phyloP scores from a whole-genome alignment of 2,797 vertebrate species.

The Muscicapa striata region DNA sequence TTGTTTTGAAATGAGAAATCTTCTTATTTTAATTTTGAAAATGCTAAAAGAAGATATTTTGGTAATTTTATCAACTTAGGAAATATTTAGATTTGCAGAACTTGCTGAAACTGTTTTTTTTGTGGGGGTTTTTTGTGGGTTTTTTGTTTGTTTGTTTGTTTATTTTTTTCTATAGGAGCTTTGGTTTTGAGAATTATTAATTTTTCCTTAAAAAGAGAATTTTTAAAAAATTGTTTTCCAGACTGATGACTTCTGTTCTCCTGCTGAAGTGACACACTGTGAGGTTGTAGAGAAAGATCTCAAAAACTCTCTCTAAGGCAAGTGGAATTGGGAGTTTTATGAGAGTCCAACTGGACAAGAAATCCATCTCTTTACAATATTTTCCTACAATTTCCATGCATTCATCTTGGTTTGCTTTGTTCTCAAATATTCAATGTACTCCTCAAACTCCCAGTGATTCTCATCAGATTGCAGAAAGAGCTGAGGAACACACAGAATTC shows the following conservation, averaged over 20 bases:
- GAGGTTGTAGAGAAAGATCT: not conserved
- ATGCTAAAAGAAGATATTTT: not conserved
- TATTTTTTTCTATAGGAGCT: not conserved
- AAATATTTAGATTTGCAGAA: not conserved
- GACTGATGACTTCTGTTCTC: not conserved
- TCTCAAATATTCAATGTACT: not conserved
- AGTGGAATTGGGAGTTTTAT: not conserved
- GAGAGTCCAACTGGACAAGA: not conserved
- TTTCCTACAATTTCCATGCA: not conserved
- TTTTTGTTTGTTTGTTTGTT: too few species aligned
- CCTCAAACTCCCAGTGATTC: not conserved
- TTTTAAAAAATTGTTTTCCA: not conserved
- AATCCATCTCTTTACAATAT: not conserved
- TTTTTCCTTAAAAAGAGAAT: rapidly evolving
- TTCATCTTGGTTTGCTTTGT: not conserved
- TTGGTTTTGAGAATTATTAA: not conserved
- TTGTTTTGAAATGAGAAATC: not conserved
- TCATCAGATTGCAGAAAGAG: not conserved
- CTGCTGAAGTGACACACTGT: not conserved
- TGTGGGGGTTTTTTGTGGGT: too few species aligned
- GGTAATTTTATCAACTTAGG: not conserved
- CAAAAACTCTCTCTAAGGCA: not conserved
- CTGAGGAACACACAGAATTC: not conserved
- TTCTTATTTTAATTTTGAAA: not conserved
- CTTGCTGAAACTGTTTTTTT: not conserved